phyloP scores from a whole-genome alignment of 2,888 invertebrate genomes.

The Agrotis segetum region DNA sequence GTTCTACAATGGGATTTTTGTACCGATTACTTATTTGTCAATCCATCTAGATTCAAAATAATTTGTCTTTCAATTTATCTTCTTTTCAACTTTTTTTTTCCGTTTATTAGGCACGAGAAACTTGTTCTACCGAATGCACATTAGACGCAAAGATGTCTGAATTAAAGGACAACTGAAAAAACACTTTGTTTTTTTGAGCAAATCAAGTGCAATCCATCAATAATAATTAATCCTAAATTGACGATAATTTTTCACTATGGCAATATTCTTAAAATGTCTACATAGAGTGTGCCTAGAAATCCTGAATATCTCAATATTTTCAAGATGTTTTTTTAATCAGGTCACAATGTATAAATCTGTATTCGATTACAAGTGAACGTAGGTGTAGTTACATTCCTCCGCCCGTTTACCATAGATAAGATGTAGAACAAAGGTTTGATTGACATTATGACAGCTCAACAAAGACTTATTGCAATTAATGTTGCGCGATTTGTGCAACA shows the following conservation, averaged over 20 bases:
- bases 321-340: too few species aligned
- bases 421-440: constrained; percentile 60
- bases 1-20: too few species aligned
- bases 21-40: not conserved
- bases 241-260: too few species aligned
- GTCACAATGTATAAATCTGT: not conserved
- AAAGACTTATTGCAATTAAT: constrained; percentile 46
- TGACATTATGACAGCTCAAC: constrained; percentile 59
- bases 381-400: constrained; percentile 30
- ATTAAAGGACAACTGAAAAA: too few species aligned
- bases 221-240: too few species aligned
- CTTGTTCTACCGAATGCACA: too few species aligned
- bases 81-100: not conserved
- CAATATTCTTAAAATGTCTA: too few species aligned
- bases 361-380: constrained; percentile 44
- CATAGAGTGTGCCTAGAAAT: too few species aligned
- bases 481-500: constrained; percentile 44
- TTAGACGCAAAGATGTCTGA: too few species aligned
- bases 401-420: constrained; percentile 54
- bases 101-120: too few species aligned
- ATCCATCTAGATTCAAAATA: constrained; percentile 1
- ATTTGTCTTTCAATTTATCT: too few species aligned
- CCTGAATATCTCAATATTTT: too few species aligned
- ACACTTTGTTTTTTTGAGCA: not conserved
- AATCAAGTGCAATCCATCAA: not conserved